A percentile compares a stretch with the other conserved stretches of the same genome.
phyloP scores from a whole-genome alignment of 2,888 invertebrate species.

The Achlya flavicornis region DNA sequence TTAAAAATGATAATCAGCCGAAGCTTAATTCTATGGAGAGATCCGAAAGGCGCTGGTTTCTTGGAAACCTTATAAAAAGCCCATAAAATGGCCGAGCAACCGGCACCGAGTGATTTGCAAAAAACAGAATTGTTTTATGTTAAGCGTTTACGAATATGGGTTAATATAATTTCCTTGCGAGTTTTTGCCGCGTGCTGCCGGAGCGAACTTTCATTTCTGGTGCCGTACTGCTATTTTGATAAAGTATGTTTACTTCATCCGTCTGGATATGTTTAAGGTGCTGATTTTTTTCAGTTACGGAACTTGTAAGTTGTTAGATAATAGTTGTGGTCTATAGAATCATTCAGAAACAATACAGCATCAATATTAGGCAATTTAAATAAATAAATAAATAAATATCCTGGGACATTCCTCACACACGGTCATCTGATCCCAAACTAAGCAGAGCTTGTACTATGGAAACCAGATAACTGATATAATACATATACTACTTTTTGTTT shows the following conservation, averaged over 20 bases:
- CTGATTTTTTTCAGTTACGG: not conserved
- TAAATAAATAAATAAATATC: no score
- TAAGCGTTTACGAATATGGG: slow-evolving; percentile 16
- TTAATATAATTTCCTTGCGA: slow-evolving; percentile 20
- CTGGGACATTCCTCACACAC: no score
- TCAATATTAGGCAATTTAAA: no score
- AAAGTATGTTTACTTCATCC: not conserved
- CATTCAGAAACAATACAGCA: no score
- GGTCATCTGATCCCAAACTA: no score
- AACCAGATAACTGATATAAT: no score
- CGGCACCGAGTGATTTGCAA: slow-evolving; percentile 54
- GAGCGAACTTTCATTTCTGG: slow-evolving; percentile 1
- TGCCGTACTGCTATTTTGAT: not conserved
- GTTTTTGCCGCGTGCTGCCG: not conserved
- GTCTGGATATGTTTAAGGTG: not conserved
- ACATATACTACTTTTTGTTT: no score
- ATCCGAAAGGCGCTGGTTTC: slow-evolving; percentile 49
- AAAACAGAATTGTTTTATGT: slow-evolving; percentile 30
- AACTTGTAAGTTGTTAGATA: no score
- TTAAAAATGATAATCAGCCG: slow-evolving; percentile 66
- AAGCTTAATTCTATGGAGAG: slow-evolving; percentile 59
- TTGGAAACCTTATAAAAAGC: slow-evolving; percentile 52
- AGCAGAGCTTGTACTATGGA: no score
- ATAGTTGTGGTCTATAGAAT: no score
- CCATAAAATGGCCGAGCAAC: slow-evolving; percentile 48